Evolutionary conservation across 2,113 vertebrate genomes (phyloP).

Genomic region (Mormyrus iriodes): DNA sequence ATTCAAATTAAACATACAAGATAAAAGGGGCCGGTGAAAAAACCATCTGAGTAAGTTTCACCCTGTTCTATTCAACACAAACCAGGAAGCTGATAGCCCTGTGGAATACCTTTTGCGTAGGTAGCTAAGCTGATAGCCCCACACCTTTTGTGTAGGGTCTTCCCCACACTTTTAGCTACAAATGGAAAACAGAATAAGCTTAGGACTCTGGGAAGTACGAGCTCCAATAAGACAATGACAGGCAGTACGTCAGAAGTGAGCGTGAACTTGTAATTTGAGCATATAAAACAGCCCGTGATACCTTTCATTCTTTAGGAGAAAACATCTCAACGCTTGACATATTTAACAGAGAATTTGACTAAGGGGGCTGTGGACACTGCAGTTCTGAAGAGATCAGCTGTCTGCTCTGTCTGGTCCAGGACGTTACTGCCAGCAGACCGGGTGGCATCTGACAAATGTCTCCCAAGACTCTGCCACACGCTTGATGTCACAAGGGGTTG

Average conservation of each 20-base stretch:
- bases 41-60: slow-evolving; percentile 78
- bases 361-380: neutral
- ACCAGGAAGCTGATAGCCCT: slow-evolving; percentile 83
- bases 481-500: neutral
- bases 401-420: neutral
- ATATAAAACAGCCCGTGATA: neutral
- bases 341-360: neutral
- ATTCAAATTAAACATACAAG: neutral
- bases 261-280: neutral
- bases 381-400: too few species aligned
- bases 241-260: neutral
- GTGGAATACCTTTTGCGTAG: slow-evolving; percentile 82
- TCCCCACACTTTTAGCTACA: slow-evolving; percentile 73
- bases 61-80: slow-evolving; percentile 86
- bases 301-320: neutral
- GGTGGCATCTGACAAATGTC: neutral
- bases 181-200: neutral
- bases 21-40: neutral
- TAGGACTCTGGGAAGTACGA: neutral
- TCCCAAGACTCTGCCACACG: neutral
- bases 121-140: too few species aligned
- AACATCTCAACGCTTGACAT: neutral
- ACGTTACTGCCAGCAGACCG: neutral
- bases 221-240: neutral
- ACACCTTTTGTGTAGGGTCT: slow-evolving; percentile 52